Evolutionary conservation across 1,140 invertebrate genomes (phyloP).

Genomic region (Caenorhabditis brenneri): DNA sequence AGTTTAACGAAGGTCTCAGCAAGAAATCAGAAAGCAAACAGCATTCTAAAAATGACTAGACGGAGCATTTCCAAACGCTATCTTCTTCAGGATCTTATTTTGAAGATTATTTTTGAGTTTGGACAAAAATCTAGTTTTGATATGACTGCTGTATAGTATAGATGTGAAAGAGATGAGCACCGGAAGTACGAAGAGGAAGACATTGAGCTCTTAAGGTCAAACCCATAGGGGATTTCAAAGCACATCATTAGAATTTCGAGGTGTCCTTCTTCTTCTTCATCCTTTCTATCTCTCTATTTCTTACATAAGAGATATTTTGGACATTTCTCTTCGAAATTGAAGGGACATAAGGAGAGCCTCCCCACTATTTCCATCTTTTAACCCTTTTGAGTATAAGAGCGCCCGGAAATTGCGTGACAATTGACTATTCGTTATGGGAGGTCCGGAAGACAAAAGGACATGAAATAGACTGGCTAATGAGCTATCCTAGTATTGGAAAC

Average conservation of each 20-base stretch:
- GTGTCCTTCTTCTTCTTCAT: not conserved
- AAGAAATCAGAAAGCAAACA: no score
- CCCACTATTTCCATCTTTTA: constrained; percentile 3
- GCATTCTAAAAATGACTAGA: not conserved
- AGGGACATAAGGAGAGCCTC: not conserved
- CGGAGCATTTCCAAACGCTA: not conserved
- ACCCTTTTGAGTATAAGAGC: not conserved
- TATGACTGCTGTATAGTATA: not conserved
- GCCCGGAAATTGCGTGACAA: constrained; percentile 39
- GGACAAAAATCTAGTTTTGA: not conserved
- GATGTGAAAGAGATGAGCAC: no score
- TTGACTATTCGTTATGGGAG: constrained; percentile 35
- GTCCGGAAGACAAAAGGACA: constrained; percentile 1
- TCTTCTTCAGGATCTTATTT: no score
- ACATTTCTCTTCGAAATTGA: constrained; percentile 21
- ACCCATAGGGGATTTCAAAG: constrained; percentile 22
- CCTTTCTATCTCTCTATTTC: not conserved
- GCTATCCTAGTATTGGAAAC: not conserved
- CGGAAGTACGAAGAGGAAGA: not conserved
- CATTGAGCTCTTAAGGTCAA: constrained; percentile 19
- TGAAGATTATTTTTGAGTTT: no score
- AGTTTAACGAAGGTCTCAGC: no score
- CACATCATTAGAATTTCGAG: constrained; percentile 40
- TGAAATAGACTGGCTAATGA: constrained; percentile 28
- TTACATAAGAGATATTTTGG: no score